Base-by-base conservation (phyloP, 2,888 invertebrate genomes). In the Argynnis bischoffii region DNA sequence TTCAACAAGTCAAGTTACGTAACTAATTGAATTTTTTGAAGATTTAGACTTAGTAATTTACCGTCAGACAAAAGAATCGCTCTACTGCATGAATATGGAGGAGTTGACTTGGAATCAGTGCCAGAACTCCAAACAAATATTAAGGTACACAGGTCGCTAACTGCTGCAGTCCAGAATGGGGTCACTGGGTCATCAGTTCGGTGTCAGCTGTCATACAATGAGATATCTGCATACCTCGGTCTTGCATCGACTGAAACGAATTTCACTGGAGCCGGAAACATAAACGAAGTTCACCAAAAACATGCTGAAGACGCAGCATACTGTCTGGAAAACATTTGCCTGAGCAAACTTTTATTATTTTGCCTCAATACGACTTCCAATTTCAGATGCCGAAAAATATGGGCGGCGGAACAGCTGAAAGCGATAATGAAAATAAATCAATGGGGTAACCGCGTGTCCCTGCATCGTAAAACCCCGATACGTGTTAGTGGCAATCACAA, bases 101-200 rank as follows among this genome's bases (percentile, higher is more conserved):
- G 83, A 81, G 76, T 80, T 81, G 78, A 81, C 76, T 78, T 78
- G 81, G 81, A 84, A 85, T 85, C 88, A 85, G 77, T 87, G 88
- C 88, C 90, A 90, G 86, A 88, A 86, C 78, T 82, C 80, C 81
- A 85, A 88, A 89, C 89, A 88, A 90, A 89, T 85, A 85, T 79
- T 77, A 84, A 84, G 85, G 84, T 83, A 85, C 74, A 83, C 81
- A 82, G 79, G 82, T 79, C 81, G 73, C 79, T 82, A 81, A 82
- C 86, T 89, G 88, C 90, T 89, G 90, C 91, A 91, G 85, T 86
- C 83, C 84, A 86, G 80, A 92, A 85, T 75, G 85, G 77, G 92
- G 92, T 90, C 83, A 92, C 80, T 88, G 78, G 91, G 92, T 86
- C 90, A 88, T 86, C 84, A 85, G 83, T 84, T 82, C 79, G 77